Conservation (phyloP, 2,888 invertebrate species). For the Leuctra nigra region DNA sequence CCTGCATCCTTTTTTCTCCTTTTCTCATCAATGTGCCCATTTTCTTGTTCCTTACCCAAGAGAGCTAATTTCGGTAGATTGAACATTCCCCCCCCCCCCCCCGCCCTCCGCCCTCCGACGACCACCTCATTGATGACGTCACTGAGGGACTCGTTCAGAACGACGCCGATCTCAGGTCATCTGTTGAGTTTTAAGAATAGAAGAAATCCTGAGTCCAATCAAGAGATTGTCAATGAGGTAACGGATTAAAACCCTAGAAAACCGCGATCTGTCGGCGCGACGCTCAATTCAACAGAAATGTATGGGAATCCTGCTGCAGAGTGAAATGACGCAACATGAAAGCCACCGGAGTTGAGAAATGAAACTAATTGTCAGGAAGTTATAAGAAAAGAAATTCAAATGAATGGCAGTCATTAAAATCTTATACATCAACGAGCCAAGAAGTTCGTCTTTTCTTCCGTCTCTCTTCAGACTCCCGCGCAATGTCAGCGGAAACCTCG, state of each 20-base stretch:
- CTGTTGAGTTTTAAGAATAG: not conserved
- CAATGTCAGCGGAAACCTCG: not conserved
- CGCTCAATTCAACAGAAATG: too few relatives aligned
- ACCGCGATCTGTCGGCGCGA: too few relatives aligned
- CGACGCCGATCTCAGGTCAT: not conserved
- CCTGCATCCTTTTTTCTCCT: slow-evolving; percentile 10
- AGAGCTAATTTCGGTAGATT: slow-evolving; percentile 17
- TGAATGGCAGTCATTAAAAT: slow-evolving; percentile 1
- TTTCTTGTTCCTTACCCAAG: slow-evolving; percentile 10
- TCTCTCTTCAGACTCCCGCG: not conserved
- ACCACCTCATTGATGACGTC: not conserved
- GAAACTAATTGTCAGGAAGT: slow-evolving; percentile 7
- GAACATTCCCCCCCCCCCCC: not conserved
- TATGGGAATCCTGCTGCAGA: too few relatives aligned
- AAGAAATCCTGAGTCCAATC: not conserved
- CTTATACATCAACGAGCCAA: not conserved
- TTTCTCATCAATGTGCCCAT: slow-evolving; percentile 11
- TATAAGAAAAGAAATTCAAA: not conserved
- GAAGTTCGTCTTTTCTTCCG: not conserved
- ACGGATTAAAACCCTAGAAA: not conserved
- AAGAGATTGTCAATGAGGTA: not conserved
- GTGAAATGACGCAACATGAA: too few relatives aligned
- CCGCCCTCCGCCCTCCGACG: not conserved
- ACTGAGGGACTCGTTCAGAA: not conserved
- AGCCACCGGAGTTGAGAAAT: not conserved